Conservation (phyloP, 2,113 vertebrate species). For the Sciurus niger region DNA sequence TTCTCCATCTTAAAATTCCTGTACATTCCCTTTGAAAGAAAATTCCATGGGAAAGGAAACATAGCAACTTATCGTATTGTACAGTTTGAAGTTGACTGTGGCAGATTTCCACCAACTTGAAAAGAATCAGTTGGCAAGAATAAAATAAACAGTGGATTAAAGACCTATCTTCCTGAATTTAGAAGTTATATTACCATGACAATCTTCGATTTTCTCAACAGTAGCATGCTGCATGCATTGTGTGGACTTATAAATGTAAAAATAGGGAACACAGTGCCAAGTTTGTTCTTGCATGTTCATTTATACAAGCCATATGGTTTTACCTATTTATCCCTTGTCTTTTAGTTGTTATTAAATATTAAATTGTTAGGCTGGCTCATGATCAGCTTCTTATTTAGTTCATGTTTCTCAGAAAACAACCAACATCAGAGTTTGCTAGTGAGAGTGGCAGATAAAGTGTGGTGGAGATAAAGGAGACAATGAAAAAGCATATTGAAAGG, state of each 20-base stretch:
- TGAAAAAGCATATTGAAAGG: background rate
- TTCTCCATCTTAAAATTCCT: conserved; percentile 12
- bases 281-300: background rate
- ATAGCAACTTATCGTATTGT: background rate
- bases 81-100: background rate
- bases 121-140: background rate
- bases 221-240: background rate
- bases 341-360: background rate
- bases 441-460: background rate
- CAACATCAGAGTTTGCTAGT: background rate
- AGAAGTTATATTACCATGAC: background rate
- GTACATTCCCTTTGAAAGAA: background rate
- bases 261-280: background rate
- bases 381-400: background rate
- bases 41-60: background rate
- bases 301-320: background rate
- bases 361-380: background rate
- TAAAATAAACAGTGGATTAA: background rate
- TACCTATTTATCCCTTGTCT: background rate
- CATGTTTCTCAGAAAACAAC: conserved; percentile 20
- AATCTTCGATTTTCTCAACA: conserved; percentile 11
- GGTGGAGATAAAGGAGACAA: background rate
- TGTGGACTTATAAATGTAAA: background rate
- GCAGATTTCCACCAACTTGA: background rate
- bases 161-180: background rate